Conservation (phyloP, 2,888 invertebrate genomes). For the Asteroscopus sphinx region DNA sequence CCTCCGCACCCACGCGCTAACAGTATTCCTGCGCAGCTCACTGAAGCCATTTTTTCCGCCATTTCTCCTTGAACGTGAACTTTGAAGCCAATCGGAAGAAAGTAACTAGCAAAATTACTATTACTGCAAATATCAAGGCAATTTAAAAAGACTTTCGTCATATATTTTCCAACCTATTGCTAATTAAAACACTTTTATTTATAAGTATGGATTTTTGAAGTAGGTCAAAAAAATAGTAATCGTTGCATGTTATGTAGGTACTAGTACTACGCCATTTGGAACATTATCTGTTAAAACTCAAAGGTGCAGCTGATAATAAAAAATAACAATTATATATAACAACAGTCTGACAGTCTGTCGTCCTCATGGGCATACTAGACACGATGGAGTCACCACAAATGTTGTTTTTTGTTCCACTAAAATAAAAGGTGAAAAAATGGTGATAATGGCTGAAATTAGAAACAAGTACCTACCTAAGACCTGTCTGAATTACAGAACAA, state of each 20-base stretch:
- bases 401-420: background rate
- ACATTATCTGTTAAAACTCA: background rate
- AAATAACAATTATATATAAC: background rate
- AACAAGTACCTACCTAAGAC: too few species aligned
- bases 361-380: background rate
- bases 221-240: constrained; percentile 4
- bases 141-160: constrained; percentile 28
- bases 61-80: constrained; percentile 52
- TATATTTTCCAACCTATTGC: constrained; percentile 23
- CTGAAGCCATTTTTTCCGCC: constrained; percentile 20
- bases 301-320: background rate
- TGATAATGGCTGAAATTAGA: too few species aligned
- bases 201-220: background rate
- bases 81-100: constrained; percentile 36
- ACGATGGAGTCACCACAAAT: background rate
- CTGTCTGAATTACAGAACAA: too few species aligned
- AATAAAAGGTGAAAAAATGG: background rate
- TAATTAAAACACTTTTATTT: background rate
- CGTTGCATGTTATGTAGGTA: too few species aligned
- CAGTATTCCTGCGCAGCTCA: constrained; percentile 38
- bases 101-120: constrained; percentile 26
- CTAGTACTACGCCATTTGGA: too few species aligned
- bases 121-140: constrained; percentile 38
- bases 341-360: background rate
- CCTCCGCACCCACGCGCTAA: too few species aligned